Percentiles rank a stretch among this genome's conserved stretches.
phyloP scores from a whole-genome alignment of 2,113 vertebrate genomes.

The Poeciliopsis retropinna region DNA sequence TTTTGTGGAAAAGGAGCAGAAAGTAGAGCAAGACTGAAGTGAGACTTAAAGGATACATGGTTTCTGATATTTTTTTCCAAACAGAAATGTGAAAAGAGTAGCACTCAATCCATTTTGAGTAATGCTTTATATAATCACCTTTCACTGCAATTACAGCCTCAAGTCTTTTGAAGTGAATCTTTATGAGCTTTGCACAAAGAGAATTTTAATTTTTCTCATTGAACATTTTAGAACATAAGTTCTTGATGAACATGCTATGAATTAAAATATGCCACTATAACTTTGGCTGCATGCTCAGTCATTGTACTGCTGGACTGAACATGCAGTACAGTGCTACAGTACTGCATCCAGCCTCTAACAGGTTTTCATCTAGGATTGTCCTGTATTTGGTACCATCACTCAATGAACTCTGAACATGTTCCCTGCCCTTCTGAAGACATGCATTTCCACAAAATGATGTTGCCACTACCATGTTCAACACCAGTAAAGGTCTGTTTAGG shows the following conservation, averaged over 20 bases:
- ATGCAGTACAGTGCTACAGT: no score
- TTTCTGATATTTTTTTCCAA: background rate
- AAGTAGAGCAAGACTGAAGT: background rate
- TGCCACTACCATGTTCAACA: background rate
- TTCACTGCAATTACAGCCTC: background rate
- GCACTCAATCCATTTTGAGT: background rate
- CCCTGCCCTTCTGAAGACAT: background rate
- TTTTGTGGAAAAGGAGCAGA: background rate
- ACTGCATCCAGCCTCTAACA: background rate
- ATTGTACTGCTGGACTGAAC: no score
- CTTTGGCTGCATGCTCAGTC: no score
- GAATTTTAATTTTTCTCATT: no score
- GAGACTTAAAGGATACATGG: background rate
- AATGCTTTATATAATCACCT: background rate
- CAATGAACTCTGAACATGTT: background rate
- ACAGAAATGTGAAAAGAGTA: no score
- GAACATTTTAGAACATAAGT: no score
- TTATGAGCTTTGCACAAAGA: no score
- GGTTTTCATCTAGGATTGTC: background rate
- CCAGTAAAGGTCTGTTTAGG: background rate
- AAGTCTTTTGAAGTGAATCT: no score
- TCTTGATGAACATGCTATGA: no score
- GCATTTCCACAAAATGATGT: background rate
- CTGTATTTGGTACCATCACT: background rate
- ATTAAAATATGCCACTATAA: no score